phyloP scores from a whole-genome alignment of 2,888 invertebrate species.

The Latrodectus hesperus region DNA sequence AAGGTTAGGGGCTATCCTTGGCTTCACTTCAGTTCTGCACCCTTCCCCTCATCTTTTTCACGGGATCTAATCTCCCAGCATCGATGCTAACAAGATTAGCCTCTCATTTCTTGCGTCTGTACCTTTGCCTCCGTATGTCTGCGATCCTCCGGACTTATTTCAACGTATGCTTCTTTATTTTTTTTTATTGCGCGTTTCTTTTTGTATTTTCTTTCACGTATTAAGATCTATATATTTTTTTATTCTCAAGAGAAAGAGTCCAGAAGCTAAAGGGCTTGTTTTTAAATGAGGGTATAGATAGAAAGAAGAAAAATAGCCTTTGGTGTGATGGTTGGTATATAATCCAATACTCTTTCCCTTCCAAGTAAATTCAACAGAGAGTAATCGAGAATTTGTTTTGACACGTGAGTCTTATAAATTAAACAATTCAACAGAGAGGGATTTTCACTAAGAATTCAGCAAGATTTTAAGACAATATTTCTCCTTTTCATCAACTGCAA shows the following conservation, averaged over 20 bases:
- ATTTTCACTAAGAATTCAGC: no score
- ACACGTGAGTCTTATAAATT: background rate
- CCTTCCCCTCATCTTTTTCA: conserved; percentile 1
- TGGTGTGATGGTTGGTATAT: background rate
- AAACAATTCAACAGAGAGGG: no score
- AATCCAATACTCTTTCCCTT: background rate
- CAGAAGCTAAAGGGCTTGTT: background rate
- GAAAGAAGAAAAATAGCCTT: background rate
- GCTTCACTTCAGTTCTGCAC: conserved; percentile 26
- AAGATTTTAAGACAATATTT: no score
- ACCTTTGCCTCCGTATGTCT: conserved; percentile 13
- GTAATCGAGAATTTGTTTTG: background rate
- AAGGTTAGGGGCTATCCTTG: conserved; percentile 10
- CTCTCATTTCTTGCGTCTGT: conserved; percentile 26
- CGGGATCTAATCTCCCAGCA: conserved; percentile 51
- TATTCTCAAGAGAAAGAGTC: background rate
- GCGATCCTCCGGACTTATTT: conserved; percentile 19
- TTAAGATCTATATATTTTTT: background rate
- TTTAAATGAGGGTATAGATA: background rate
- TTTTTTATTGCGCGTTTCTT: background rate
- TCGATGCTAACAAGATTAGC: conserved; percentile 58
- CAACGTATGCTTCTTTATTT: conserved; percentile 8
- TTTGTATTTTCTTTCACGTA: background rate
- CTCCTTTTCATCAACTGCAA: no score
- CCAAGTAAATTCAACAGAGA: background rate